Conservation (phyloP, 2,888 invertebrate species). For the Himalopsyche tibetana region DNA sequence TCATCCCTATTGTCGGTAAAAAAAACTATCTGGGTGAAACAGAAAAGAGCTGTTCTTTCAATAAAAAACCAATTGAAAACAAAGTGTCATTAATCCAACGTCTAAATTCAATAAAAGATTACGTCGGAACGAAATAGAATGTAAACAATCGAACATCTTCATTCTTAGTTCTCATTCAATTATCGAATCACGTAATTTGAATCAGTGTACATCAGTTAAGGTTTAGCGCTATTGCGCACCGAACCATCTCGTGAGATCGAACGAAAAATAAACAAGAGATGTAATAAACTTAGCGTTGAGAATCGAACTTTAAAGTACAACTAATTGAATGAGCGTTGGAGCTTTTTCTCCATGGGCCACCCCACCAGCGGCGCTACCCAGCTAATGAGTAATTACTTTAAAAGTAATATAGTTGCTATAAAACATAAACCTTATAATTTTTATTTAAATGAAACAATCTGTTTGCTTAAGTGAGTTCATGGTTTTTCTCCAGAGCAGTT, state of each 20-base stretch:
- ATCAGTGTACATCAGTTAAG: slow-evolving; percentile 46
- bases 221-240: slow-evolving; percentile 17
- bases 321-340: slow-evolving; percentile 58
- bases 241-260: slow-evolving; percentile 44
- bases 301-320: slow-evolving; percentile 59
- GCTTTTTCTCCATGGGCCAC: slow-evolving; percentile 39
- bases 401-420: neutral
- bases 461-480: no score
- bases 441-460: no score
- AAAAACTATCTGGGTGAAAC: no score
- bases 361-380: slow-evolving; percentile 17
- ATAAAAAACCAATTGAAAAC: neutral
- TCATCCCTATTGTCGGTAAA: no score
- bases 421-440: neutral
- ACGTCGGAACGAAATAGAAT: neutral
- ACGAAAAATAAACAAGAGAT: slow-evolving; percentile 53
- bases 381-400: slow-evolving; percentile 35
- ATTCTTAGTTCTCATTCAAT: slow-evolving; percentile 40
- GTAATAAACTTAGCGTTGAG: slow-evolving; percentile 53
- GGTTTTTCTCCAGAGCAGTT: no score
- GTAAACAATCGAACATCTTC: slow-evolving; percentile 23
- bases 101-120: neutral
- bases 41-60: no score
- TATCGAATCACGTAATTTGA: slow-evolving; percentile 51
- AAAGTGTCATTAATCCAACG: neutral